Percentiles rank a stretch among this genome's conserved stretches.
Conservation (phyloP, 1,140 invertebrate species). For the Phenacoccus solenopsis region DNA sequence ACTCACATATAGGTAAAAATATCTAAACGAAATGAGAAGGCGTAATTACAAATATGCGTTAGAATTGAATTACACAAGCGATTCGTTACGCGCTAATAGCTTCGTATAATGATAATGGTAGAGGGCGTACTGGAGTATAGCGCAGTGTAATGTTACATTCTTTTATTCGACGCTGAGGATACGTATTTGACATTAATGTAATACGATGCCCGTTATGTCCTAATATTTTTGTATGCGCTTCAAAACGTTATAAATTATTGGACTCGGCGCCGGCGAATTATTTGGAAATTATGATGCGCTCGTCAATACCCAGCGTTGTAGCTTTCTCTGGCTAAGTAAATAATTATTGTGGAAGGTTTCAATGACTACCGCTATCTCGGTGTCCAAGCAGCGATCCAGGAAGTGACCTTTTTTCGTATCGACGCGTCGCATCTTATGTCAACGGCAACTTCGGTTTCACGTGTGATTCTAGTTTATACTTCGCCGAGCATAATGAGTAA, state of each 20-base stretch:
- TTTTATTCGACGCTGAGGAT: neutral
- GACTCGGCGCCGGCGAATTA: too few species aligned
- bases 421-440: too few species aligned
- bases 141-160: neutral
- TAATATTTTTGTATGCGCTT: neutral
- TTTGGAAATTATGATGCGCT: neutral
- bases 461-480: too few species aligned
- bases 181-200: neutral
- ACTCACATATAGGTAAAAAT: too few species aligned
- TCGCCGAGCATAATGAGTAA: too few species aligned
- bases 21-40: neutral
- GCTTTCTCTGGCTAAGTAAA: too few species aligned
- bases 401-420: too few species aligned
- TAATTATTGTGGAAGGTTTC: neutral
- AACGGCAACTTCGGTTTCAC: too few species aligned
- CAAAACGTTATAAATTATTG: neutral
- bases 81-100: conserved; percentile 12
- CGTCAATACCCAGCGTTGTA: neutral
- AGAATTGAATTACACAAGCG: conserved; percentile 11
- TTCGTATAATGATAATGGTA: neutral
- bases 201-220: neutral
- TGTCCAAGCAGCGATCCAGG: too few species aligned
- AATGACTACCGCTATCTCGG: too few species aligned
- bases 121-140: too few species aligned
- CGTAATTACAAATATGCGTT: neutral